Evolutionary conservation across 2,797 vertebrate species (phyloP).

Genomic region (Lagodon rhomboides): DNA sequence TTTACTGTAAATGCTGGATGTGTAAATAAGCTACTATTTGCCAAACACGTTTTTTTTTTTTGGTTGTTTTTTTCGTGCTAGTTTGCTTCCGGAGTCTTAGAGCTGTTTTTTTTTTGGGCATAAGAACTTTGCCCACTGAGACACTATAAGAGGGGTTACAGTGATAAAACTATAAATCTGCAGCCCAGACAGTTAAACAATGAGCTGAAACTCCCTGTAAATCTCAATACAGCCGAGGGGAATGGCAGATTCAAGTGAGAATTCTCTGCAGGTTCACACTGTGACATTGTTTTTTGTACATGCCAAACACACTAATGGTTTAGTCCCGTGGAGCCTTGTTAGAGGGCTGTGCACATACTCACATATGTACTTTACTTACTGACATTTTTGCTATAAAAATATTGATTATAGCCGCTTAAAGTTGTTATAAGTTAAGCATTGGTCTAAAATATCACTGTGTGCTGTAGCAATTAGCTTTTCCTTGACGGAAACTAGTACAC

Average conservation of each 20-base stretch:
- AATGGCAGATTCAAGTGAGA: not conserved
- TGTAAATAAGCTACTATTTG: not conserved
- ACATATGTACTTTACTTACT: too few relatives aligned
- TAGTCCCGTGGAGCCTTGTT: too few relatives aligned
- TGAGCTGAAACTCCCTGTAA: not conserved
- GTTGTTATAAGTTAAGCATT: not conserved
- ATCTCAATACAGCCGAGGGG: not conserved
- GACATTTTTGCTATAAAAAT: not conserved
- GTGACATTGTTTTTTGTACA: not conserved
- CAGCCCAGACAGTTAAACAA: too few relatives aligned
- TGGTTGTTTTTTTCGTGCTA: not conserved
- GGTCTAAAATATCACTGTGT: not conserved
- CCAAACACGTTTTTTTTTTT: too few relatives aligned
- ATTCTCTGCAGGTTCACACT: not conserved
- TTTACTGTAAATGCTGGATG: not conserved
- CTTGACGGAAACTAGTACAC: not conserved
- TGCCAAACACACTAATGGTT: too few relatives aligned
- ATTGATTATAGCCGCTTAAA: not conserved
- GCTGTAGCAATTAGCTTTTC: not conserved
- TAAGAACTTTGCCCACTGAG: not conserved
- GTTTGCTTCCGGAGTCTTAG: not conserved
- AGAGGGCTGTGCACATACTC: too few relatives aligned
- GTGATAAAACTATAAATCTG: not conserved
- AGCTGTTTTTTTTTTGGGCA: not conserved
- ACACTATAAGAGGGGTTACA: not conserved